Base-by-base conservation (phyloP, 2,888 invertebrate species). In the Plagodis dolabraria region DNA sequence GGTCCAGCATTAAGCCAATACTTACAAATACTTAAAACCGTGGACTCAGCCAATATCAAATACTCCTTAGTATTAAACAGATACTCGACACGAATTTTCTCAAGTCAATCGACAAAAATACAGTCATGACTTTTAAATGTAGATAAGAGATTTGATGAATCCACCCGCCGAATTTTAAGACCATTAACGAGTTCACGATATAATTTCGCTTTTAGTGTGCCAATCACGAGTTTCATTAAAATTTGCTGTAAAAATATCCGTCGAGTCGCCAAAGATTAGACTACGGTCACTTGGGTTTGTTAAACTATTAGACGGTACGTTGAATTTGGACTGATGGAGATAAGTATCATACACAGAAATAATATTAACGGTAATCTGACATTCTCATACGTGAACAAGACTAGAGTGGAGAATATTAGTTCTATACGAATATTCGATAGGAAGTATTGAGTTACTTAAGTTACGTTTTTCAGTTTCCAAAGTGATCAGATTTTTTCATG, bases 311-410 rank as follows among this genome's bases (percentile, higher is more conserved):
- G 80, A 82, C 86, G 88, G 82, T 76, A 85, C 86, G 85, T 84
- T 80, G 81, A 77, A 69, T 81, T 71, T 72, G 75, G 84, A 85
- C 81, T 77, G 85, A 83, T 83, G 81, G 83, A 89, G 89, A 89
- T 89, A 78, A 80, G 82, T 88, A 89, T 89, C 89, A 81, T 86
- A 87, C 87, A 86, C 86, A 85, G 86, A 89, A 88, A 89, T 89
- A 89, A 89, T 89, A 84, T 84, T 75, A 71, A 79, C 69, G 79
- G 81, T 87, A 86, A 89, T 87, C 86, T 83, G 85, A 87, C 85
- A 85, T 85, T 83, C 85, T 80, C 83, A 80, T 85, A 80, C 79
- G 79, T 78, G 48, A 36, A 34, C 47, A 12, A 40, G 10, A 9
- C 5, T 12, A 4, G 46, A 46, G 46, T n/a, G 12, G 7, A 34